Evolutionary conservation across 1,140 invertebrate genomes (phyloP), one percentile per base, ranked within the genome.

Genomic region (Bombyx mandarina): DNA sequence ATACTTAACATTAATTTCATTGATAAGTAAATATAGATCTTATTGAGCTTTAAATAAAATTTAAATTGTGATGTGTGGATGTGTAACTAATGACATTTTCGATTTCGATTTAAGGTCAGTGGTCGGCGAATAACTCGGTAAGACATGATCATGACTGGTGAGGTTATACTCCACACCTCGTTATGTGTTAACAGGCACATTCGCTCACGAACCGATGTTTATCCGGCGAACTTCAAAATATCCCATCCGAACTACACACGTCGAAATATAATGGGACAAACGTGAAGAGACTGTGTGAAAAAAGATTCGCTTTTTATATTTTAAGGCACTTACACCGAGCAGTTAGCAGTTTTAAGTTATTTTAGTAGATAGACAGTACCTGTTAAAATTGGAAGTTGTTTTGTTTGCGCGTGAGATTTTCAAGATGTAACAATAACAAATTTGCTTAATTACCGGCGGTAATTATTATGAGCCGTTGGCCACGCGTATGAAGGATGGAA

Each of bases 81-180:
- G 47, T 22, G 46, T 55, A 57, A 56, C 59, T 64, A 57, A 62
- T 57, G 70, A 44, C 66, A 49, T 73, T 79, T 78, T 71, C 64
- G 61, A 57, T 62, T 68, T 70, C 54, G 56, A 60, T 18, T 44
- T 56, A 67, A 64, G 80, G 79, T 83, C 80, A 86, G 77, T 80
- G 80, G 76, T 84, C 80, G 79, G 75, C 70, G 79, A 73, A 84
- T 82, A 83, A 82, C 79, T 82, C 63, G 80, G 66, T 80, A 82
- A 86, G 81, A 86, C 81, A 83, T 83, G 80, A 82, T 84, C 80
- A 82, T 83, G 80, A 82, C 81, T 84, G 77, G 83, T 86, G 81
- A 77, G 80, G 79, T 82, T 78, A 81, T 80, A 78, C 69, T 85
- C 79, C 79, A 83, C 83, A 84, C 83, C 83, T 86, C 75, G 81